Evolutionary conservation across 2,113 vertebrate genomes (phyloP).

Genomic region (Cervus canadensis): DNA sequence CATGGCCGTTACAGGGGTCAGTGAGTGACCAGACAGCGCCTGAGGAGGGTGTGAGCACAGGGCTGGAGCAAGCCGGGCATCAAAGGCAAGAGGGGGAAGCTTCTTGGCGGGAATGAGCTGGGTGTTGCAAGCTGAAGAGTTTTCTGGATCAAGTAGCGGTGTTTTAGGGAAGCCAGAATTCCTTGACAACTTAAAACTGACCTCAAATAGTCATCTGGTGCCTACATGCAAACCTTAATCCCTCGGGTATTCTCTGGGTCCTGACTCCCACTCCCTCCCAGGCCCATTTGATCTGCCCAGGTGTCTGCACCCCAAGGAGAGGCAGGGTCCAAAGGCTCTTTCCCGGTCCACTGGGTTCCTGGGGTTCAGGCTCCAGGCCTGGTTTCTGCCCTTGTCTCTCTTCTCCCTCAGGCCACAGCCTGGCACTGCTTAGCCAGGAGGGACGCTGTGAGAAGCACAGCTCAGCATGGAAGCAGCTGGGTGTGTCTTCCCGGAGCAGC

Average conservation of each 20-base stretch:
- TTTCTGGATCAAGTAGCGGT: background rate
- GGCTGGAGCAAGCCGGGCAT: background rate
- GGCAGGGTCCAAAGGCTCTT: background rate
- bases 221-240: background rate
- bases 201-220: background rate
- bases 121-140: background rate
- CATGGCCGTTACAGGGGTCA: background rate
- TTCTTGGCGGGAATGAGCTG: background rate
- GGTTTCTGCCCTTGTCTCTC: background rate
- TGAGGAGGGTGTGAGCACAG: background rate
- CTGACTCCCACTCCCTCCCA: fast-evolving
- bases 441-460: background rate
- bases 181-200: background rate
- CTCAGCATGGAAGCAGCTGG: background rate
- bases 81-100: background rate
- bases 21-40: background rate
- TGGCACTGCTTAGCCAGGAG: background rate
- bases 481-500: background rate
- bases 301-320: background rate
- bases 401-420: background rate
- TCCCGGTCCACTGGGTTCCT: background rate
- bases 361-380: background rate
- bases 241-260: background rate
- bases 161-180: background rate
- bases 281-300: background rate